Percentiles rank a stretch among this genome's conserved stretches.
These are phyloP conservation scores for Peribatodes rhomboidaria DNA, from an alignment of 2,888 invertebrate genomes.

Conservation along the genomic window DNA sequence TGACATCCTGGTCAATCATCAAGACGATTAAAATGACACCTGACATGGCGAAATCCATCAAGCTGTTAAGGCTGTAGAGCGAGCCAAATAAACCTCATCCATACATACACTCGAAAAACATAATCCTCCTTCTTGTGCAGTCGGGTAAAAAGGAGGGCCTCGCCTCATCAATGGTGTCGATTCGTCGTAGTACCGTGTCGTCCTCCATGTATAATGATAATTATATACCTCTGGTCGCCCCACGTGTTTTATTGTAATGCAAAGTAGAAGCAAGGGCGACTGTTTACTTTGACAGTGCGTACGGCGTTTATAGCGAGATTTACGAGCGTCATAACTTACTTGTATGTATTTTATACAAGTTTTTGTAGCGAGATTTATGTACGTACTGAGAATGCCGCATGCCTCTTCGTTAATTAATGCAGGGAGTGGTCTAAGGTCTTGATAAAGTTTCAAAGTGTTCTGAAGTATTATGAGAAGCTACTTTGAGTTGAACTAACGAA, in stretches of 20 bases:
- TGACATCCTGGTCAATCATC: too few relatives aligned
- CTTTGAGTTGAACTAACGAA: too few relatives aligned
- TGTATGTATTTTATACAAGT: neutral
- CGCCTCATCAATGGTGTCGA: constrained; percentile 21
- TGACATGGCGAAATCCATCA: too few relatives aligned
- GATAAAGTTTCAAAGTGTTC: neutral
- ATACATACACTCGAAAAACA: too few relatives aligned
- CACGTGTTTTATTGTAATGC: constrained; percentile 46
- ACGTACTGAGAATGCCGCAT: neutral
- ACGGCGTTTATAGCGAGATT: constrained; percentile 9
- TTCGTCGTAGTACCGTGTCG: constrained; percentile 23
- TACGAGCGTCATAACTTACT: constrained; percentile 11
- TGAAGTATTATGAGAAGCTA: too few relatives aligned
- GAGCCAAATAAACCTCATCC: too few relatives aligned
- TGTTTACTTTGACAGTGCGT: constrained; percentile 36
- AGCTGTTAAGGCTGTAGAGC: too few relatives aligned
- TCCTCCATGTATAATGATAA: constrained; percentile 53
- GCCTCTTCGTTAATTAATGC: neutral
- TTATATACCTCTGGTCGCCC: constrained; percentile 22
- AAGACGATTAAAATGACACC: too few relatives aligned
- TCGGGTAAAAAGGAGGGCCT: constrained; percentile 11
- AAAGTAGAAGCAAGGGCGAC: constrained; percentile 42
- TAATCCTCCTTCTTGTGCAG: too few relatives aligned
- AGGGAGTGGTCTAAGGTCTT: neutral
- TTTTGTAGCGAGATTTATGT: neutral